Base-by-base conservation (phyloP, 2,113 vertebrate genomes). In the Menidia beryllina region DNA sequence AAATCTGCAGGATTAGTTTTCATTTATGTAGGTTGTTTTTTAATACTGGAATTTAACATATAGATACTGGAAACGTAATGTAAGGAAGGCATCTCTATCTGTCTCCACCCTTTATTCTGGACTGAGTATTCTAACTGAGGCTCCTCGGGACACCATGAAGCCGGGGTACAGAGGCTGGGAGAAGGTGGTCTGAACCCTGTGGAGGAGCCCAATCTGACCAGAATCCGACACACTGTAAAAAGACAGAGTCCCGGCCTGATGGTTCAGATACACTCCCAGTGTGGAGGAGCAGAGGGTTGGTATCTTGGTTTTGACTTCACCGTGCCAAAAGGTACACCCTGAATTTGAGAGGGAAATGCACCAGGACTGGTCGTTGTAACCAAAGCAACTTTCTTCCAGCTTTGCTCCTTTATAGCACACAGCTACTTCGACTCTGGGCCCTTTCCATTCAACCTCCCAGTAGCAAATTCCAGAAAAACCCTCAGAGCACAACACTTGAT, bases 361-460 rank as follows among this genome's bases (percentile, higher is more conserved):
- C 95, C 96, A 97, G 1, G 96, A 97, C 45, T 77, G 49, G 2
- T 85, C 36, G 0, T 91, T 89, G 7, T 90, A 86, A 11, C 96
- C 95, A 0, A 96, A 95, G 74, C 84, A 92, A 74, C 92, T 93
- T 0, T 88, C 91, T 15, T 87, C 88, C 73, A 3, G 45, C 72
- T 60, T 86, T 74, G 56, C 39, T 24, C 71, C 73, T 0, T 30
- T 74, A 65, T 95, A 96, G 19, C 95, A 89, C 6, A 95, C 74
- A 0, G 95, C 95, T 12, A 96, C 15, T 0, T 93, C 86, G 47
- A 94, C 81, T 0, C 69, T 57, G 26, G 93, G 90, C 43, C 83
- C 86, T 14, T 38, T 74, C 82, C 83, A 89, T 52, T 84, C 69
- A 21, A 86, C 61, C 47, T 88, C 86, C 80, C 84, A 90, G 69